Percentiles rank a stretch among this genome's conserved stretches.
Conservation (phyloP, 1,140 invertebrate genomes). For the Plodia interpunctella region DNA sequence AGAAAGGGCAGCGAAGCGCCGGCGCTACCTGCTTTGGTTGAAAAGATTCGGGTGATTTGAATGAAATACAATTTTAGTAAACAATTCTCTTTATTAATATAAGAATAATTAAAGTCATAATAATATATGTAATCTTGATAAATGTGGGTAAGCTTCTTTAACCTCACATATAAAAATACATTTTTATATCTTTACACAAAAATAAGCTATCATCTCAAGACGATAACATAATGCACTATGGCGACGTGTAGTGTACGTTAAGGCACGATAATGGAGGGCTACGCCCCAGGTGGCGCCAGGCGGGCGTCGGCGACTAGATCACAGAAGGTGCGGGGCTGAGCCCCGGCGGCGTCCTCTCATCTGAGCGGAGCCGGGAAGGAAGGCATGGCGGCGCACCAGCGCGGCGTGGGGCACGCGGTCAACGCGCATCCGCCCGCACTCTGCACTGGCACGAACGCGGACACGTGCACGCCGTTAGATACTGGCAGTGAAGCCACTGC, state of each 20-base stretch:
- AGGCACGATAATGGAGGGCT: slow-evolving; percentile 70
- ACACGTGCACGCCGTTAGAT: slow-evolving; percentile 47
- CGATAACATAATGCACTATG: slow-evolving; percentile 70
- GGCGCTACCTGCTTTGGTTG: slow-evolving; percentile 56
- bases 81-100: slow-evolving; percentile 70
- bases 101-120: slow-evolving; percentile 57
- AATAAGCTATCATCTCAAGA: slow-evolving; percentile 63
- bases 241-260: slow-evolving; percentile 66
- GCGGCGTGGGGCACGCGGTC: slow-evolving; percentile 44
- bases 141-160: slow-evolving; percentile 69
- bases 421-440: slow-evolving; percentile 53
- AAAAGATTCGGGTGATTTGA: neutral
- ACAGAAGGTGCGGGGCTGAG: slow-evolving; percentile 53
- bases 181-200: slow-evolving; percentile 68
- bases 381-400: slow-evolving; percentile 48
- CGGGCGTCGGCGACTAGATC: slow-evolving; percentile 73
- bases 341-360: slow-evolving; percentile 57
- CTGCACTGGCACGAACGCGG: slow-evolving; percentile 61
- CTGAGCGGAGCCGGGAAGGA: slow-evolving; percentile 61
- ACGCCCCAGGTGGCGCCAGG: slow-evolving; percentile 70
- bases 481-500: slow-evolving; percentile 51
- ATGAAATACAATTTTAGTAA: slow-evolving; percentile 57
- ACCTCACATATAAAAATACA: slow-evolving; percentile 74
- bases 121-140: slow-evolving; percentile 53
- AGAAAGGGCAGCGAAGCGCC: slow-evolving; percentile 39